Percentiles rank a stretch among this genome's conserved stretches.
Evolutionary conservation across 2,888 invertebrate species (phyloP).

Genomic region (Perdita meconis): DNA sequence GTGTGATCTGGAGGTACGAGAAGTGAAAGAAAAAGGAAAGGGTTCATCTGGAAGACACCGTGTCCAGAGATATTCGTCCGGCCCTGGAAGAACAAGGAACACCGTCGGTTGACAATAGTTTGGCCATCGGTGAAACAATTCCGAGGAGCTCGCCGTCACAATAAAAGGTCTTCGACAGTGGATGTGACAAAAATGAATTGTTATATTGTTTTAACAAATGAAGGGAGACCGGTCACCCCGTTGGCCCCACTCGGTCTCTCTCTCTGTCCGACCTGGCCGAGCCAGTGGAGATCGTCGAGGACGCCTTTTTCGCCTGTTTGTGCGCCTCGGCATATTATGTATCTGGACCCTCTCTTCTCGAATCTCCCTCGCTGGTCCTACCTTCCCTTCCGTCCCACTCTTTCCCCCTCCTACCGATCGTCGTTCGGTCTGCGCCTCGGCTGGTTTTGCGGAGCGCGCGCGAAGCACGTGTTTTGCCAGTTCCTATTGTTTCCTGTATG

Average conservation of each 20-base stretch:
- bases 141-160: slow-evolving; percentile 69
- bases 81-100: slow-evolving; percentile 34
- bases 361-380: slow-evolving; percentile 38
- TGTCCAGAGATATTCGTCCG: slow-evolving; percentile 30
- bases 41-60: background rate
- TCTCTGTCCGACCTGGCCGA: slow-evolving; percentile 28
- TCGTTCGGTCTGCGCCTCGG: slow-evolving; percentile 65
- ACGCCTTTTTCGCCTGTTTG: slow-evolving; percentile 58
- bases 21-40: background rate
- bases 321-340: slow-evolving; percentile 74
- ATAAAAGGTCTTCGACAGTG: slow-evolving; percentile 78
- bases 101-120: slow-evolving; percentile 71
- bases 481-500: slow-evolving; percentile 84
- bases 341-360: slow-evolving; percentile 69
- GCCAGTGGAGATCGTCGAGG: slow-evolving; percentile 33
- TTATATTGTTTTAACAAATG: slow-evolving; percentile 83
- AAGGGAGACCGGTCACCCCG: slow-evolving; percentile 74
- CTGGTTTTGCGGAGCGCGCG: slow-evolving; percentile 80
- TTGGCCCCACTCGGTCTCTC: slow-evolving; percentile 40
- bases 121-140: slow-evolving; percentile 70
- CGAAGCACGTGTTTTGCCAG: slow-evolving; percentile 84
- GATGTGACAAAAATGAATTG: slow-evolving; percentile 83
- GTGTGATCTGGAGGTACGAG: too few species aligned
- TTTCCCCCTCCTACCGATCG: slow-evolving; percentile 36
- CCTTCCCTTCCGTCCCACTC: slow-evolving; percentile 41